Evolutionary conservation across 1,140 invertebrate species (phyloP), one percentile per base, ranked within the genome.

Genomic region (Spodoptera frugiperda): DNA sequence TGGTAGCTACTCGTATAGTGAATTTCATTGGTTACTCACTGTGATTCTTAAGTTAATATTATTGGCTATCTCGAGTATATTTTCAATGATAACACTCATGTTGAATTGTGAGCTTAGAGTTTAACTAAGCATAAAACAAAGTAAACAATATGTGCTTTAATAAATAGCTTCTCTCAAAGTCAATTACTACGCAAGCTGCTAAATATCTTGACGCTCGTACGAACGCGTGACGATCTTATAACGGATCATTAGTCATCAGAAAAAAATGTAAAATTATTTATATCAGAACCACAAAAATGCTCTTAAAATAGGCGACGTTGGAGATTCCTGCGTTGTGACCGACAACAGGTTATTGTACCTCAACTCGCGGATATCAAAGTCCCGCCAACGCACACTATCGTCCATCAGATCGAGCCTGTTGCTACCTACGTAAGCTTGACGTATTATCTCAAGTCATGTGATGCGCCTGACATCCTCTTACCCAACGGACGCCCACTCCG

Each of bases 401-500:
- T 48, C 63, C 54, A 25, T 48, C 63, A n/a, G 19, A 51, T 21
- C 63, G 11, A 54, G 53, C 44, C 55, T 48, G 71, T 73, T 73
- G 71, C 71, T 73, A 71, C 68, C 68, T 71, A 73, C 55, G 71
- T 61, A 73, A 59, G 44, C 19, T 61, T 44, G 30, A 71, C 51
- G 39, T 33, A 55, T 59, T 61, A 19, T 61, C 71, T 59, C 55
- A 0, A 73, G 53, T 73, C 71, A 61, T 73, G 55, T 73, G 71
- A 73, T 71, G 68, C 71, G 39, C 39, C 46, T 54, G 21, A 73
- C 55, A 73, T 73, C 71, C 71, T 73, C 55, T 73, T 73, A 73
- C 55, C 57, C 44, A 73, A 73, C 71, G 12, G 14, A 73, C 70
- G 55, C 71, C 71, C 71, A 73, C 71, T 10, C 17, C n/a, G 39